These are phyloP conservation scores for Oryzias sinensis DNA, from an alignment of 2,797 vertebrate species.

Conservation along the genomic window DNA sequence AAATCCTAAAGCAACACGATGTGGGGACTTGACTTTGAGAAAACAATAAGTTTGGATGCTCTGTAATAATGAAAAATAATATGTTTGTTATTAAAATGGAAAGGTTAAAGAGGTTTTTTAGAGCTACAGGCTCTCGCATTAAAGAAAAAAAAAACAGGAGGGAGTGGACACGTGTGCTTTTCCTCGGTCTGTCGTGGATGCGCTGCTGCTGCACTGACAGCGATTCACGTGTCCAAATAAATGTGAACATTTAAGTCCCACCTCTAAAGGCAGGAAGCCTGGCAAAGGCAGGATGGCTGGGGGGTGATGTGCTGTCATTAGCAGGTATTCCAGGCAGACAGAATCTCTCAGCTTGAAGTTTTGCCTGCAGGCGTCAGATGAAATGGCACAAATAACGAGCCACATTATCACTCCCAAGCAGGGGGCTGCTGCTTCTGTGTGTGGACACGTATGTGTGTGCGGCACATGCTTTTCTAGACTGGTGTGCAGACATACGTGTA, in stretches of 20 bases:
- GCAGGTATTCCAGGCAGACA: conserved; percentile 59
- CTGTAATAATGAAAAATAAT: too few species aligned
- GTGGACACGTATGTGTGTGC: background rate
- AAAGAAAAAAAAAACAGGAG: too few species aligned
- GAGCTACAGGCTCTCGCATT: too few species aligned
- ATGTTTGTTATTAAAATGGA: too few species aligned
- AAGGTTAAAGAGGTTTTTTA: too few species aligned
- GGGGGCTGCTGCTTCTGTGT: conserved; percentile 52
- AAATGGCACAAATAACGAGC: conserved; percentile 73
- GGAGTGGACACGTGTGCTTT: too few species aligned
- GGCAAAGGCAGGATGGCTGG: background rate
- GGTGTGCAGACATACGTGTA: conserved; percentile 3
- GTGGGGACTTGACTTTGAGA: too few species aligned
- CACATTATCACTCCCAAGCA: conserved; percentile 67
- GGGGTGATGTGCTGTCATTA: conserved; percentile 35
- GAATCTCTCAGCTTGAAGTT: conserved; percentile 58
- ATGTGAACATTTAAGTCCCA: conserved; percentile 11
- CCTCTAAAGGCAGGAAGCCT: conserved; percentile 13
- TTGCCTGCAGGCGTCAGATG: conserved; percentile 56
- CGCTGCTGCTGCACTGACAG: background rate
- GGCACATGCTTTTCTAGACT: too few species aligned
- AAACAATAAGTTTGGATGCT: too few species aligned
- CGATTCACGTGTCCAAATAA: conserved; percentile 2
- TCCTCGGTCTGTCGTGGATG: background rate
- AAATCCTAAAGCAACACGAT: too few species aligned